These are phyloP conservation scores for Drosophila fungiperda DNA, from an alignment of 2,888 invertebrate genomes.

Conservation along the genomic window DNA sequence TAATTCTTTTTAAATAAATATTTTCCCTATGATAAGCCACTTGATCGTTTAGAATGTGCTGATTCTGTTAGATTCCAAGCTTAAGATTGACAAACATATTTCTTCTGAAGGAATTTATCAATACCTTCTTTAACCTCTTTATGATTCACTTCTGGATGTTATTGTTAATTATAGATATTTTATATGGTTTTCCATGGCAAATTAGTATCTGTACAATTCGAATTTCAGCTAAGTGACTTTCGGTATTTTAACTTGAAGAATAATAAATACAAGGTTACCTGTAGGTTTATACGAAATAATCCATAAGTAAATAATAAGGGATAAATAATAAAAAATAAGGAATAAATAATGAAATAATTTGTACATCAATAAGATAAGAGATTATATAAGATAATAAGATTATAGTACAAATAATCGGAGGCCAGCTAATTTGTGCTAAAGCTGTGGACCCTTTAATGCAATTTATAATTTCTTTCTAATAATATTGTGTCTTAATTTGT, in stretches of 20 bases:
- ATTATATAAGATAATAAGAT: background rate
- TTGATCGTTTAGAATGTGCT: background rate
- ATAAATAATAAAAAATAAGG: too few species aligned
- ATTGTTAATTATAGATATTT: background rate
- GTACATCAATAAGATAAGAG: too few species aligned
- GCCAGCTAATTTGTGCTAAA: background rate
- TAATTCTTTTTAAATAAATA: background rate
- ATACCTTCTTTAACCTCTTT: background rate
- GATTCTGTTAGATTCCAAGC: background rate
- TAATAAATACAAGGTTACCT: background rate
- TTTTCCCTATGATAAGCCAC: background rate
- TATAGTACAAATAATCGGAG: background rate
- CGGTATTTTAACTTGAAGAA: background rate
- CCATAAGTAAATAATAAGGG: too few species aligned
- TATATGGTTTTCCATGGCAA: background rate
- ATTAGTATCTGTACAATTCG: background rate
- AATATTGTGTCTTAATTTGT: conserved; percentile 23
- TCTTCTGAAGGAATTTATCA: background rate
- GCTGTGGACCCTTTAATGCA: background rate
- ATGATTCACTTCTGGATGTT: background rate
- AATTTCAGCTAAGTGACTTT: background rate
- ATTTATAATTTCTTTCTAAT: background rate
- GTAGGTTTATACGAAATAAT: too few species aligned
- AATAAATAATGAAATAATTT: too few species aligned
- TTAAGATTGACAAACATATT: background rate